Percentiles rank a stretch among this genome's conserved stretches.
Conservation (phyloP, 2,888 invertebrate species). For the Scaptomyza parva region DNA sequence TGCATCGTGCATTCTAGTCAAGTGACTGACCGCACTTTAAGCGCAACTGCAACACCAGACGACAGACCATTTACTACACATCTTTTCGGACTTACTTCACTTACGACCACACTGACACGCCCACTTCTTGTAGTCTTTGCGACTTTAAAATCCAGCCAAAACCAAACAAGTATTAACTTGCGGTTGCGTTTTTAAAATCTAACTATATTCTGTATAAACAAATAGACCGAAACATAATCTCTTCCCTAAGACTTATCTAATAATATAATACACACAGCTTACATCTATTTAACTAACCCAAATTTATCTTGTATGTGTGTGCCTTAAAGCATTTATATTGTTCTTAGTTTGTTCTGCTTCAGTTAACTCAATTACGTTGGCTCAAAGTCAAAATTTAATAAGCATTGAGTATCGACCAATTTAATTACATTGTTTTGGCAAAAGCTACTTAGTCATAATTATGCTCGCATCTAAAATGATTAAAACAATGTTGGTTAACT, state of each 20-base stretch:
- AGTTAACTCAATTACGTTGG: not conserved
- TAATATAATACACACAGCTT: not conserved
- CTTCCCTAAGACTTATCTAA: not conserved
- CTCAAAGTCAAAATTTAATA: not conserved
- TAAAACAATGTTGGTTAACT: not conserved
- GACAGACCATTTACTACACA: constrained; percentile 1
- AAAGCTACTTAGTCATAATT: not conserved
- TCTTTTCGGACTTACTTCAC: not conserved
- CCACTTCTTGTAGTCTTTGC: constrained; percentile 3
- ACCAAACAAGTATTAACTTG: constrained; percentile 14
- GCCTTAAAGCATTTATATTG: not conserved
- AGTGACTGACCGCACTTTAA: constrained; percentile 49
- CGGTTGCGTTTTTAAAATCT: constrained; percentile 5
- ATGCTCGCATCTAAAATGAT: not conserved
- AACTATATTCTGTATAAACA: not conserved
- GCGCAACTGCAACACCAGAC: constrained; percentile 10
- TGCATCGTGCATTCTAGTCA: constrained; percentile 42
- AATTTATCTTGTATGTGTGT: not conserved
- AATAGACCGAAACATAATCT: not conserved
- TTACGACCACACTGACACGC: not conserved
- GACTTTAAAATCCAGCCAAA: constrained; percentile 11
- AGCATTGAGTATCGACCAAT: not conserved
- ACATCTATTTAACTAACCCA: not conserved
- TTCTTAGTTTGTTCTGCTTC: not conserved
- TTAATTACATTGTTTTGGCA: not conserved